phyloP scores from a whole-genome alignment of 1,140 invertebrate genomes.

The Rhysida immarginata region DNA sequence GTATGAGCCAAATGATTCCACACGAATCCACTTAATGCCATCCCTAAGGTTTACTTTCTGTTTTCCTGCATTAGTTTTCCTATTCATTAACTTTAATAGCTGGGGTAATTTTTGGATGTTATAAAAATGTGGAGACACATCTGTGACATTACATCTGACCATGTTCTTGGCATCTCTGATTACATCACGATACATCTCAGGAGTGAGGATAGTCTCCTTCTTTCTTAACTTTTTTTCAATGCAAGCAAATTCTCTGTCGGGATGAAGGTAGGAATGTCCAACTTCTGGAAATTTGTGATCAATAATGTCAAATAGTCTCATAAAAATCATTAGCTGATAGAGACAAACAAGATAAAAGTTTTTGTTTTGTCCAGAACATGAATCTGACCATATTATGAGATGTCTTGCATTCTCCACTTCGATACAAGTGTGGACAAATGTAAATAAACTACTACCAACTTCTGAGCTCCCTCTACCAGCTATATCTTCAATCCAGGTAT shows the following conservation, averaged over 20 bases:
- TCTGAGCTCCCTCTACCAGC: constrained; percentile 2
- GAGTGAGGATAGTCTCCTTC: neutral
- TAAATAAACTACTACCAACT: constrained; percentile 1
- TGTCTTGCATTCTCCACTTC: neutral
- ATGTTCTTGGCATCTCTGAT: neutral
- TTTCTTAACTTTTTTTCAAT: constrained; percentile 4
- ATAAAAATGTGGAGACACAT: neutral
- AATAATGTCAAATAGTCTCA: constrained; percentile 12
- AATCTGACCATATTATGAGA: constrained; percentile 7
- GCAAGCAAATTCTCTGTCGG: constrained; percentile 12
- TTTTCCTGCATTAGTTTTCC: neutral
- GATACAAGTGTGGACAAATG: constrained; percentile 1
- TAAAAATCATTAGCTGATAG: constrained; percentile 8
- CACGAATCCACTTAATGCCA: neutral
- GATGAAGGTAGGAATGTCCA: constrained; percentile 17
- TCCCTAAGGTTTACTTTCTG: neutral
- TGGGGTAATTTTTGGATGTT: neutral
- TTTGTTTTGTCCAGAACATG: constrained; percentile 9
- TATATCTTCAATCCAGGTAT: neutral
- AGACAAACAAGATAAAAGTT: constrained; percentile 10
- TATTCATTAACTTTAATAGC: neutral
- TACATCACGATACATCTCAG: neutral
- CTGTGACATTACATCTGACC: neutral
- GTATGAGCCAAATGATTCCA: neutral
- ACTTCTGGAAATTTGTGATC: constrained; percentile 19